These are phyloP conservation scores for Cryptotermes secundus DNA, from an alignment of 1,140 invertebrate species.

Conservation along the genomic window DNA sequence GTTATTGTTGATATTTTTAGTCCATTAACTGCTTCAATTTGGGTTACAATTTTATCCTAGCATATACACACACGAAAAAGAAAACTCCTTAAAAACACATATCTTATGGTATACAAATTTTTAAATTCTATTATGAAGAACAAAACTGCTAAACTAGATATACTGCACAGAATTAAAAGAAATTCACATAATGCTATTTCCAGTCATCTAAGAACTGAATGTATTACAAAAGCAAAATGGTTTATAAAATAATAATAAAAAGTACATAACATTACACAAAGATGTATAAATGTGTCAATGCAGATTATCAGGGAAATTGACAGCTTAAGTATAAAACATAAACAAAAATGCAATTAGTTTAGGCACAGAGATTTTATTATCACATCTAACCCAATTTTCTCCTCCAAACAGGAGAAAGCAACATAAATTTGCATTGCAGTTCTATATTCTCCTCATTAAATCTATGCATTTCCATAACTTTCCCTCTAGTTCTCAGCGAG, in stretches of 20 bases:
- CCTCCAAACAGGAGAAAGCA: neutral
- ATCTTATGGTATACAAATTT: too few relatives aligned
- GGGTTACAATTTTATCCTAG: too few relatives aligned
- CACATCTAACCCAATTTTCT: neutral
- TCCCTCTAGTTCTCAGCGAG: too few relatives aligned
- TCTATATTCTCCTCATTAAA: neutral
- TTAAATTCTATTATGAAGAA: too few relatives aligned
- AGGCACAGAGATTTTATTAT: neutral
- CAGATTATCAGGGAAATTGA: neutral
- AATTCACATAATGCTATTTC: too few relatives aligned
- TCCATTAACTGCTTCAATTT: neutral
- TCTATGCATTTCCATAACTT: too few relatives aligned
- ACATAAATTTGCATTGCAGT: neutral
- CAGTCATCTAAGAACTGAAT: too few relatives aligned
- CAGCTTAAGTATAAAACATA: neutral
- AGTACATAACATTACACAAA: neutral
- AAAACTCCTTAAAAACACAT: too few relatives aligned
- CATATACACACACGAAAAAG: too few relatives aligned
- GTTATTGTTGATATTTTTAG: neutral
- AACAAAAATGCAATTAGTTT: neutral
- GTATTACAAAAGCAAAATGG: too few relatives aligned
- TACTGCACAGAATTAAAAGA: too few relatives aligned
- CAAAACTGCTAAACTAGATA: too few relatives aligned
- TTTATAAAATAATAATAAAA: neutral
- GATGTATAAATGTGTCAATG: neutral